phyloP scores from a whole-genome alignment of 1,140 invertebrate species.

The Drosophila watanabei region DNA sequence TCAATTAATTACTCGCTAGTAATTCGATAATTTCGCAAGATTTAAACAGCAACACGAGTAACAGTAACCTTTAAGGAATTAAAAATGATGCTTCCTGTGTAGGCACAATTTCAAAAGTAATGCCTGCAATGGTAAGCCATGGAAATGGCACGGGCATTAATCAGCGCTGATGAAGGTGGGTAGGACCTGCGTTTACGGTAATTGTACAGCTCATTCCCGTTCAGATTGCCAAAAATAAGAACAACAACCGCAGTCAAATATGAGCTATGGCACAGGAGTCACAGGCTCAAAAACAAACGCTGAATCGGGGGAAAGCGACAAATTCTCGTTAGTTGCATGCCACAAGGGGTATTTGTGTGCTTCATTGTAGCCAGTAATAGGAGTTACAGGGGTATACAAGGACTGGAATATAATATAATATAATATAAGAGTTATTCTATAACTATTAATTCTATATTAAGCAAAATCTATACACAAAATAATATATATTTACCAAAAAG shows the following conservation, averaged over 20 bases:
- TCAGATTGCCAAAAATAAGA: constrained; percentile 55
- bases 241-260: constrained; percentile 42
- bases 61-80: too few relatives aligned
- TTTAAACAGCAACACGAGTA: background rate
- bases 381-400: background rate
- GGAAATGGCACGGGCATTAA: constrained; percentile 1
- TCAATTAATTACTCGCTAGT: too few relatives aligned
- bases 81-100: background rate
- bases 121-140: constrained; percentile 5
- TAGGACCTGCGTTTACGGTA: constrained; percentile 29
- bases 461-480: background rate
- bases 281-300: constrained; percentile 51
- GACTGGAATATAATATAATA: too few relatives aligned
- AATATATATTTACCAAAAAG: too few relatives aligned
- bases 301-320: constrained; percentile 34
- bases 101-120: constrained; percentile 7
- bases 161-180: constrained; percentile 15
- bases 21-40: background rate
- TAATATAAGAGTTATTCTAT: too few relatives aligned
- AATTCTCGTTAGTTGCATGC: constrained; percentile 32
- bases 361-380: constrained; percentile 5
- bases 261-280: constrained; percentile 28
- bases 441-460: background rate
- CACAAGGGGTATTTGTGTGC: constrained; percentile 44
- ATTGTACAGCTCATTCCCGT: constrained; percentile 46